phyloP scores from a whole-genome alignment of 2,888 invertebrate species.

The Leptopilina syphax region DNA sequence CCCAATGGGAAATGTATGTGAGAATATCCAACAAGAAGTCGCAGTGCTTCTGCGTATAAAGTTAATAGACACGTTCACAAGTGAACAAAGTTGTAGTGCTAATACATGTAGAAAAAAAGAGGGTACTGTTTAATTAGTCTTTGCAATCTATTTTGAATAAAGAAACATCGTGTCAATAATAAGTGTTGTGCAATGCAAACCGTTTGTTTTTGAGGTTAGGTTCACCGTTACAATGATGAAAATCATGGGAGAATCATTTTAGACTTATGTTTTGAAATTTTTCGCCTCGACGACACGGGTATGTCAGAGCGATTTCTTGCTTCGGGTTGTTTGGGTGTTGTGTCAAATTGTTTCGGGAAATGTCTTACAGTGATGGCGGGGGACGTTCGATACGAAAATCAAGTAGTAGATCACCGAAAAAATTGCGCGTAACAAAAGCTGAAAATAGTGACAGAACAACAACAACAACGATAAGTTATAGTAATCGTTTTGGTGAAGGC shows the following conservation, averaged over 20 bases:
- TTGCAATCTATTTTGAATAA: background rate
- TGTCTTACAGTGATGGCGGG: constrained; percentile 77
- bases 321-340: constrained; percentile 14
- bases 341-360: constrained; percentile 62
- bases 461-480: constrained; percentile 72
- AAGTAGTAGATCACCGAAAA: constrained; percentile 76
- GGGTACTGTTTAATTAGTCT: background rate
- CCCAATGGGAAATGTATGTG: background rate
- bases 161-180: background rate
- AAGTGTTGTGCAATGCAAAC: background rate
- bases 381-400: constrained; percentile 77
- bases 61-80: background rate
- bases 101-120: no score
- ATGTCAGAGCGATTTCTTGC: constrained; percentile 47
- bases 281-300: constrained; percentile 2
- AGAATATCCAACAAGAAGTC: background rate
- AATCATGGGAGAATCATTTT: no score
- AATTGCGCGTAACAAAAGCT: constrained; percentile 73
- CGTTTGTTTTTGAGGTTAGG: constrained; percentile 11
- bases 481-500: constrained; percentile 71
- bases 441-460: constrained; percentile 73
- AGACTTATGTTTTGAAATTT: no score
- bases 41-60: constrained; percentile 29
- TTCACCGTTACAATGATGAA: background rate
- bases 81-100: background rate